Percentiles rank a stretch among this genome's conserved stretches.
Evolutionary conservation across 2,113 vertebrate genomes (phyloP).

Genomic region (Aphelocoma coerulescens): DNA sequence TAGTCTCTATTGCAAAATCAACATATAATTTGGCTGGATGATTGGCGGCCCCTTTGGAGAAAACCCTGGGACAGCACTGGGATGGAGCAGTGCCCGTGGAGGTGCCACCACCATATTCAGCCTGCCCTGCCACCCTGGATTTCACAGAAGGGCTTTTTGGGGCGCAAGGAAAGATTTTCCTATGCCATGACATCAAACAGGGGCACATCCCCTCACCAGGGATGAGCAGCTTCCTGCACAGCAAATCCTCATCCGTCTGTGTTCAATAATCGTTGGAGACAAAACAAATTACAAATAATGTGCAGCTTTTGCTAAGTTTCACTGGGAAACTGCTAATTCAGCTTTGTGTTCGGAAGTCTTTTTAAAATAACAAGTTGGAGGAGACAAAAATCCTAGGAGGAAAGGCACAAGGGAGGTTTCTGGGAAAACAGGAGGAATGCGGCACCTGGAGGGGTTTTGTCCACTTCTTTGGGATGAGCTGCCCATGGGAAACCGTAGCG

Average conservation of each 20-base stretch:
- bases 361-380: not conserved
- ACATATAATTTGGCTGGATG: not conserved
- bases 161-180: not conserved
- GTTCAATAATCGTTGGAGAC: rapidly evolving
- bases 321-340: not conserved
- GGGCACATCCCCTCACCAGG: not conserved
- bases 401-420: slow-evolving; percentile 10
- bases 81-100: not conserved
- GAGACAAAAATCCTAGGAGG: not conserved
- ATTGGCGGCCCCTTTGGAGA: not conserved
- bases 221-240: not conserved
- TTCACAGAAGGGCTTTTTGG: not conserved
- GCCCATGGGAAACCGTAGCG: not conserved
- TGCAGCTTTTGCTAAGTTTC: not conserved
- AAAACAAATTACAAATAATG: not conserved
- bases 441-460: slow-evolving; percentile 33
- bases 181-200: not conserved
- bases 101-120: rapidly evolving
- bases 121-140: rapidly evolving
- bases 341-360: not conserved
- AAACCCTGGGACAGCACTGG: not conserved
- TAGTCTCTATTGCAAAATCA: not conserved
- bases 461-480: slow-evolving; percentile 33
- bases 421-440: slow-evolving; percentile 19
- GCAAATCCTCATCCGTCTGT: not conserved